Conservation (phyloP, 2,888 invertebrate genomes). For the Lordiphosa andalusiaca region DNA sequence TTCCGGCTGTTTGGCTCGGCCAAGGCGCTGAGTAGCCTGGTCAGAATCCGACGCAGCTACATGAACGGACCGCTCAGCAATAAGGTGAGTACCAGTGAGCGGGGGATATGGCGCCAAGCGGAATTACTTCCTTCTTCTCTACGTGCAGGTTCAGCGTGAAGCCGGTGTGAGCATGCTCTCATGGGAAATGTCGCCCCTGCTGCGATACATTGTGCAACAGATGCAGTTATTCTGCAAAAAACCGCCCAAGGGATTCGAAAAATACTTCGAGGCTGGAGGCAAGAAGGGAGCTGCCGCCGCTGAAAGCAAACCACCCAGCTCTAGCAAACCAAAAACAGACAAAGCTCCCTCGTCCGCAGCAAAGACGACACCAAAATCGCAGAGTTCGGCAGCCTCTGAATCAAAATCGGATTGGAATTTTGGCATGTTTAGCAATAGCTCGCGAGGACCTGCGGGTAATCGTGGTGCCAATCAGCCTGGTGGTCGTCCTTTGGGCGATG, state of each 20-base stretch:
- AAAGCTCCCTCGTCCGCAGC: conserved; percentile 50
- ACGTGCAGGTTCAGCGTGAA: conserved; percentile 40
- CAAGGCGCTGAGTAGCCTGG: conserved; percentile 82
- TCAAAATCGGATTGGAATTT: conserved; percentile 83
- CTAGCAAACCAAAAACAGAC: conserved; percentile 24
- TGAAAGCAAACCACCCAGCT: conserved; percentile 62
- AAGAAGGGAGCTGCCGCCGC: conserved; percentile 44
- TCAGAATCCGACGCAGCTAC: conserved; percentile 74
- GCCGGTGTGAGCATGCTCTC: conserved; percentile 27
- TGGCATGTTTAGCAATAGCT: conserved; percentile 82
- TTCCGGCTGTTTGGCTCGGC: conserved; percentile 83
- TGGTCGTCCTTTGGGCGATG: conserved; percentile 84
- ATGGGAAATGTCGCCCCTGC: conserved; percentile 59
- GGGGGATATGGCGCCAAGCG: not conserved
- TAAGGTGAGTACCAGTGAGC: conserved; percentile 29
- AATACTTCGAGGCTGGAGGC: conserved; percentile 88
- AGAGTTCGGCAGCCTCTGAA: conserved; percentile 52
- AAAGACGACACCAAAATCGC: conserved; percentile 75
- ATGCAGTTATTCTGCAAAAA: conserved; percentile 85
- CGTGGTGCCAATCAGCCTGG: conserved; percentile 78
- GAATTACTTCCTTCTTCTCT: not conserved
- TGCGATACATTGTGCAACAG: conserved; percentile 71
- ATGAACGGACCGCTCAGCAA: conserved; percentile 76
- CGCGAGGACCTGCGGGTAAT: conserved; percentile 69
- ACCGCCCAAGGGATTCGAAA: conserved; percentile 96